Conservation (phyloP, 2,797 vertebrate genomes). For the Nannoperca obscura region DNA sequence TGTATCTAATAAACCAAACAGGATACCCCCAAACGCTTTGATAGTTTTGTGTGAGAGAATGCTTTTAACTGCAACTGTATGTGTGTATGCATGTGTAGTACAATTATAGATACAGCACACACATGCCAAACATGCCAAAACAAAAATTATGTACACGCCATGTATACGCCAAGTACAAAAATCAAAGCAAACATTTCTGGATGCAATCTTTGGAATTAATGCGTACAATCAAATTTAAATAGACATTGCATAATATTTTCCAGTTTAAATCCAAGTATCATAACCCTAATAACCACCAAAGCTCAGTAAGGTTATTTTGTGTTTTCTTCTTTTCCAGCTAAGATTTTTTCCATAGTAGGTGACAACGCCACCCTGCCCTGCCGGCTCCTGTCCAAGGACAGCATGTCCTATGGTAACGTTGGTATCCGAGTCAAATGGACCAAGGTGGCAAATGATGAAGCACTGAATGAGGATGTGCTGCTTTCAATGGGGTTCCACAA, state of each 20-base stretch:
- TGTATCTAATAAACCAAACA: conserved; percentile 65
- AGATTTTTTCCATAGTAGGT: conserved; percentile 84
- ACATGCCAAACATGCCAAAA: neutral
- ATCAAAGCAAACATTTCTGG: neutral
- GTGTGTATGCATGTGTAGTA: neutral
- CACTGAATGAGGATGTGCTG: conserved; percentile 87
- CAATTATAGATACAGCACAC: neutral
- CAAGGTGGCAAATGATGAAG: conserved; percentile 89
- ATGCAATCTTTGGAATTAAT: conserved; percentile 2
- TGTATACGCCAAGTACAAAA: conserved; percentile 8
- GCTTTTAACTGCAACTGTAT: neutral
- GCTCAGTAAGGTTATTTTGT: conserved; percentile 25
- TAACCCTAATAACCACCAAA: neutral
- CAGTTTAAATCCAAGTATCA: neutral
- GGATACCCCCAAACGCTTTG: conserved; percentile 40
- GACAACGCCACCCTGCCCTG: conserved; percentile 85
- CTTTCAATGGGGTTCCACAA: conserved; percentile 91
- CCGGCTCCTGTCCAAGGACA: conserved; percentile 41
- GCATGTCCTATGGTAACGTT: conserved; percentile 67
- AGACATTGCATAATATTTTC: conserved; percentile 9
- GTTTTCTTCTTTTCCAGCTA: conserved; percentile 67
- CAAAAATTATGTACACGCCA: conserved; percentile 10
- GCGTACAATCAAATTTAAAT: neutral
- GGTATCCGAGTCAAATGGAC: conserved; percentile 93
- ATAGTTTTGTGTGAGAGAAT: conserved; percentile 29